Base-by-base conservation (phyloP, 2,888 invertebrate genomes). In the Odontomyia ornata region DNA sequence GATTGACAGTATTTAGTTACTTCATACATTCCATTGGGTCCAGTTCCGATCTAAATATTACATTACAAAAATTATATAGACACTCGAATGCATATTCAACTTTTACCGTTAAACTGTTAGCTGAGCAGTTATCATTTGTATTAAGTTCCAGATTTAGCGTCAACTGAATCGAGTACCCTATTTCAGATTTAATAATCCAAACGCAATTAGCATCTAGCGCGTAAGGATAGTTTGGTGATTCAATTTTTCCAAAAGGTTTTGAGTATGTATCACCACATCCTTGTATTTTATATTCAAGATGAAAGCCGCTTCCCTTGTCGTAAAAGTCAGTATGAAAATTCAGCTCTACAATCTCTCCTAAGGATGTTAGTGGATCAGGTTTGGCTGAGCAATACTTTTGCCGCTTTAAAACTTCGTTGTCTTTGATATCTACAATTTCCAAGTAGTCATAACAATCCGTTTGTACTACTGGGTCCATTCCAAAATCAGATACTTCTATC, bases 401-500 rank as follows among this genome's bases (percentile, higher is more conserved):
- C 43, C 80, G 82, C 11, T 80, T 80, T 85, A 81, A 84, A 81
- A 83, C 84, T 87, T 80, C 86, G 81, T 79, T 88, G 83, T 84
- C 84, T 83, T 80, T 84, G 83, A 81, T 84, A 85, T 90, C 89
- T 2, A 75, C 71, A 1, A 86, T 23, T 76, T 81, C 87, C 0
- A 94, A 81, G 83, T 90, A 93, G 84, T 95, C 94, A 79, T 84
- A 88, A 0, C 79, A 69, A 28, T 79, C 27, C 1, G 23, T 28
- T 23, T 25, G 52, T 0, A 0, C 77, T 79, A 18, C 0, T 0
- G 79, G 77, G 81, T 92, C 92, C 23, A 94, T 79, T 1, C 89
- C 88, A 80, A 97, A 92, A 83, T 95, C 92, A 0, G 95, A 95
- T 85, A 97, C 96, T 0, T 93, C 91, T 0, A 95, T 85, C 80